Percentiles rank a stretch among this genome's conserved stretches.
Conservation (phyloP, 2,888 invertebrate species). For the Epinotia nisella region DNA sequence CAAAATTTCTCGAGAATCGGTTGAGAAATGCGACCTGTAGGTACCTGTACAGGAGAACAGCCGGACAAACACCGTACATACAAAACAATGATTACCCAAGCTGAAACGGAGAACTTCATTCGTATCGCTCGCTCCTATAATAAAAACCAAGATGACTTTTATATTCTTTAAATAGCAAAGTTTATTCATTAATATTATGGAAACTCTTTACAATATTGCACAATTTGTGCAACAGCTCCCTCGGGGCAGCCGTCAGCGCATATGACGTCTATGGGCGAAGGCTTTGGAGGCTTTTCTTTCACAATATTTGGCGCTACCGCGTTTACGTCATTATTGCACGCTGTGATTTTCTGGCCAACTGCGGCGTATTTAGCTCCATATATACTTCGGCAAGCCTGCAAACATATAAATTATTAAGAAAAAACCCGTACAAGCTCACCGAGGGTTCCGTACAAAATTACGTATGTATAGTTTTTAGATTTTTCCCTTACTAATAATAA, state of each 20-base stretch:
- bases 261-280: background rate
- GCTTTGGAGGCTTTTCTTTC: background rate
- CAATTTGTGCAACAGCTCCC: background rate
- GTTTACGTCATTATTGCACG: background rate
- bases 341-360: background rate
- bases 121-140: no score
- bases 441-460: no score
- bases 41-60: no score
- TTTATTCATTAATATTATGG: background rate
- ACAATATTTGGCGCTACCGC: background rate
- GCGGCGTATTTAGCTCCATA: background rate
- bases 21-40: no score
- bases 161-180: background rate
- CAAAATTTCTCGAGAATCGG: no score
- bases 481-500: no score
- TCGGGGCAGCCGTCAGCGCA: background rate
- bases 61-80: no score
- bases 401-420: background rate
- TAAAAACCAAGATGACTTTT: background rate
- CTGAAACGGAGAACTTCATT: no score
- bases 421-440: no score
- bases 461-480: no score
- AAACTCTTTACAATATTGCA: background rate
- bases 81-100: no score
- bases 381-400: constrained; percentile 1